These are phyloP conservation scores for Vannuccia rotundouncinata DNA, from an alignment of 2,888 invertebrate species.

Conservation along the genomic window DNA sequence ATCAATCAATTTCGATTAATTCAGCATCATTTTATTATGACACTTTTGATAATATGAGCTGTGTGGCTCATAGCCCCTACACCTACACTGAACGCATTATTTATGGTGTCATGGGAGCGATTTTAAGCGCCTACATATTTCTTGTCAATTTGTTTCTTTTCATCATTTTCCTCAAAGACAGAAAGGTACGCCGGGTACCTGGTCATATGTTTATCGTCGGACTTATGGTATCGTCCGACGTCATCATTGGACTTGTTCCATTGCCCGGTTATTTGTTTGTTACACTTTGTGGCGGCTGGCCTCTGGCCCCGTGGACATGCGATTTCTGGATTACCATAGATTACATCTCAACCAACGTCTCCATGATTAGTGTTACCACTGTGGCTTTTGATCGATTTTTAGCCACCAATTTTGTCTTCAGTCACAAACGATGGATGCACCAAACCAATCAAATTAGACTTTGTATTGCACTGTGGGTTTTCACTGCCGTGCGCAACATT, in stretches of 20 bases:
- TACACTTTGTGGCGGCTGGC: constrained; percentile 37
- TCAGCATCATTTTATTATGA: neutral
- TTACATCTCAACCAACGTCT: constrained; percentile 35
- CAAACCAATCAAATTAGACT: constrained; percentile 34
- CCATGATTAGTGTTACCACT: constrained; percentile 35
- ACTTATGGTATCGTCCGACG: constrained; percentile 35
- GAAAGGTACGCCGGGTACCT: constrained; percentile 31
- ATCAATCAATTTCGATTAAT: neutral
- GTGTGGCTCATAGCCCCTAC: neutral
- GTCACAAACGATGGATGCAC: constrained; percentile 37
- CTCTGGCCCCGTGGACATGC: constrained; percentile 36
- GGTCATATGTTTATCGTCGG: constrained; percentile 36
- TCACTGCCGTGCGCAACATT: constrained; percentile 32
- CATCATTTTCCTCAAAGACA: constrained; percentile 30
- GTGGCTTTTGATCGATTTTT: constrained; percentile 37
- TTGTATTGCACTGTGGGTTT: constrained; percentile 30
- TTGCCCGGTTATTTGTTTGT: constrained; percentile 34
- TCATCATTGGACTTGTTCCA: constrained; percentile 31
- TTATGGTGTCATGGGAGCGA: constrained; percentile 23
- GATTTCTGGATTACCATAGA: constrained; percentile 37
- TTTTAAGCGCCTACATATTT: constrained; percentile 30
- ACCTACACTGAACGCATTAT: constrained; percentile 2
- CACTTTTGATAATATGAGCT: neutral
- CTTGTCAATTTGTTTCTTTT: constrained; percentile 27
- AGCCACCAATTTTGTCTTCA: constrained; percentile 36